Evolutionary conservation across 2,888 invertebrate genomes (phyloP).

Genomic region (Synanthedon vespiformis): DNA sequence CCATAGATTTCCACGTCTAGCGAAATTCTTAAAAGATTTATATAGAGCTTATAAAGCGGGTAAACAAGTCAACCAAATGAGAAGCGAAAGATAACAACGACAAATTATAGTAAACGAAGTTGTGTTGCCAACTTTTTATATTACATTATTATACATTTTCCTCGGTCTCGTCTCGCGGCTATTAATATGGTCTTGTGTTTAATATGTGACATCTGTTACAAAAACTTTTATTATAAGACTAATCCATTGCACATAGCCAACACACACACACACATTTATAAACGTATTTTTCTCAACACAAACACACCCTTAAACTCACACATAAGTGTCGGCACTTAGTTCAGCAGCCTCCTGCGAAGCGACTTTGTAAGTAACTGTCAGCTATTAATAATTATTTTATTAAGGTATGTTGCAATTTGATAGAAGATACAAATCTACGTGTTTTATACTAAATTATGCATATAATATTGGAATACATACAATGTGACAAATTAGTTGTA

Average conservation of each 20-base stretch:
- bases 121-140: conserved; percentile 66
- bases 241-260: conserved; percentile 61
- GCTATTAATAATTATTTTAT: conserved; percentile 1
- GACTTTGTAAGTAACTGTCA: conserved; percentile 28
- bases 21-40: no score
- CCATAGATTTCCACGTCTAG: no score
- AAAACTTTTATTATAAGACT: conserved; percentile 71
- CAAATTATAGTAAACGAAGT: conserved; percentile 30
- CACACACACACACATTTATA: conserved; percentile 22
- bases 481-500: no score
- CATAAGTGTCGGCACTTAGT: conserved; percentile 52
- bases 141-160: conserved; percentile 28
- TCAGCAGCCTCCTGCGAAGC: conserved; percentile 41
- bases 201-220: conserved; percentile 71
- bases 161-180: conserved; percentile 49
- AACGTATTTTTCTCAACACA: conserved; percentile 23
- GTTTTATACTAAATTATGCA: no score
- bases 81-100: conserved; percentile 25
- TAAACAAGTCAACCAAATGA: conserved; percentile 43
- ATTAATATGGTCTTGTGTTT: conserved; percentile 67
- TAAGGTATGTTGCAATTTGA: no score
- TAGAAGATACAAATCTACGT: no score
- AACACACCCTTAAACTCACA: conserved; percentile 34
- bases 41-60: conserved; percentile 4
- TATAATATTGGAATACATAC: no score